phyloP scores from a whole-genome alignment of 2,797 vertebrate genomes.

The Argyrosomus regius region DNA sequence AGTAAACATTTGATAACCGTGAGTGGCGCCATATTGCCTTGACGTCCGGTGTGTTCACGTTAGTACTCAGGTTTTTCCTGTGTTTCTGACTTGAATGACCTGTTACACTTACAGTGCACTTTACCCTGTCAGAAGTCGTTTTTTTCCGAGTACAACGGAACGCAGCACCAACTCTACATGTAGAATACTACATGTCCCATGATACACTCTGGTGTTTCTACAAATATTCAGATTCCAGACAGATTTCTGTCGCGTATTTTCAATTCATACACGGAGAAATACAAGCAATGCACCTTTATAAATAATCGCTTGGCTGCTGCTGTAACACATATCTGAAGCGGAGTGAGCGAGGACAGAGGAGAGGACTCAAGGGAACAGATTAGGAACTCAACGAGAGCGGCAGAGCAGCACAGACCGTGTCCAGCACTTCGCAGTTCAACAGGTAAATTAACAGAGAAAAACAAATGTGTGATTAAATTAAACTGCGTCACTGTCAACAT shows the following conservation, averaged over 20 bases:
- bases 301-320: not conserved
- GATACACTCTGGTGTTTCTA: constrained; percentile 7
- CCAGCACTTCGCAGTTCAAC: not conserved
- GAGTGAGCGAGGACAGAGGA: not conserved
- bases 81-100: no score
- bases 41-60: no score
- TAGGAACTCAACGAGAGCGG: no score
- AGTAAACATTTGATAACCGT: no score
- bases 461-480: not conserved
- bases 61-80: no score
- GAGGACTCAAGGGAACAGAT: not conserved
- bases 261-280: no score
- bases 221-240: not conserved
- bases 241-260: no score
- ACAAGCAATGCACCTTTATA: not conserved
- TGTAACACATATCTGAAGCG: no score
- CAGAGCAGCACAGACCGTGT: not conserved
- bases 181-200: constrained; percentile 59
- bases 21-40: no score
- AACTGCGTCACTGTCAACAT: not conserved
- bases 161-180: not conserved
- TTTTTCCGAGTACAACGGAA: no score
- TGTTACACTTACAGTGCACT: no score
- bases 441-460: not conserved
- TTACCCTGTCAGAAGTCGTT: no score